A percentile compares a stretch with the other conserved stretches of the same genome.
phyloP scores from a whole-genome alignment of 2,888 invertebrate species.

The Scaptomyza reducta region DNA sequence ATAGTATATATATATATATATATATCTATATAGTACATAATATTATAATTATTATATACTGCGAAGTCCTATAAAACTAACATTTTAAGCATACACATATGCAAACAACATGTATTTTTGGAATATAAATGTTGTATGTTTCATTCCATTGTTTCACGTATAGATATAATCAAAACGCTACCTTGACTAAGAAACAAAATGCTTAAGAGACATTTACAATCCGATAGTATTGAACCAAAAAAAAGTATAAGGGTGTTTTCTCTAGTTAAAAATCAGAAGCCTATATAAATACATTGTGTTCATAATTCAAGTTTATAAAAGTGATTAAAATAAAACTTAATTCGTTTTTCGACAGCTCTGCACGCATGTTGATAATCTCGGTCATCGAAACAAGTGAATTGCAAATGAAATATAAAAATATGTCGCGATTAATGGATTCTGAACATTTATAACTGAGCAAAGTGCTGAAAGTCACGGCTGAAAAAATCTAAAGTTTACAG shows the following conservation, averaged over 20 bases:
- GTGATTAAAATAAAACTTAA: constrained; percentile 1
- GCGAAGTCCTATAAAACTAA: not conserved
- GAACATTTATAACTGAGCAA: constrained; percentile 77
- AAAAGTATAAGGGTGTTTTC: constrained; percentile 12
- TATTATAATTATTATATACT: not conserved
- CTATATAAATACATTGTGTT: constrained; percentile 14
- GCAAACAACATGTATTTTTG: not conserved
- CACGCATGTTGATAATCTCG: constrained; percentile 2
- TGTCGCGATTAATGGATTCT: constrained; percentile 79
- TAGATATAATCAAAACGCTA: not conserved
- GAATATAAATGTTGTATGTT: not conserved
- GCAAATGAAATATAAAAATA: constrained; percentile 66
- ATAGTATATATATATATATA: no score
- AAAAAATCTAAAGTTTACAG: constrained; percentile 19
- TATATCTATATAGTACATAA: no score
- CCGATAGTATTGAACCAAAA: constrained; percentile 8
- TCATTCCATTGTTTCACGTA: not conserved
- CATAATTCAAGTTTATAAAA: not conserved
- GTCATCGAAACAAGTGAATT: constrained; percentile 4
- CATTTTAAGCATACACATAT: not conserved
- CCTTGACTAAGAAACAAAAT: not conserved
- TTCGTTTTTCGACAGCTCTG: not conserved
- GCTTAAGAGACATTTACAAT: not conserved
- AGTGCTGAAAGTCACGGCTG: constrained; percentile 36
- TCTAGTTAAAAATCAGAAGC: constrained; percentile 3